Base-by-base conservation (phyloP, 2,888 invertebrate genomes). In the Conus canariensis region DNA sequence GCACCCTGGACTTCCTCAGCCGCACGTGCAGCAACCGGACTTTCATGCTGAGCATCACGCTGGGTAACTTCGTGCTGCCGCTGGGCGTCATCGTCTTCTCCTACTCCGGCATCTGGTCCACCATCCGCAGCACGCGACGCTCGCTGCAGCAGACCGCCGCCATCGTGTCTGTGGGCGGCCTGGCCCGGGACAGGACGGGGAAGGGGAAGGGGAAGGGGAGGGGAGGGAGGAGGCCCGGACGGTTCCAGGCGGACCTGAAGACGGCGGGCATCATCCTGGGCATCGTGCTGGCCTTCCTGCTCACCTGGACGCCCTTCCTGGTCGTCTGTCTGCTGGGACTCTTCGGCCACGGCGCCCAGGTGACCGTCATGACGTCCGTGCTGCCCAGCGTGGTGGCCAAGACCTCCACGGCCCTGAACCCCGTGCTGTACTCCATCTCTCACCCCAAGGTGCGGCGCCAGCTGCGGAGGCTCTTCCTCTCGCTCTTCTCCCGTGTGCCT, bases 251-350 rank as follows among this genome's bases (percentile, higher is more conserved):
- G 45, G 70, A 88, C 45, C 64, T 60, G 0, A 25, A n/a, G 14
- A 67, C 87, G 22, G 87, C 87, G 59, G 45, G 25, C 58, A 83
- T 67, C 25, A 85, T 86, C 56, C 25, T 80, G 10, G 56, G 45
- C 12, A 58, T 86, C 59, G 30, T 67, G 70, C 10, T n/a, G 22
- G n/a, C 98, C 92, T 98, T 98, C 97, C 97, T 98, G 94, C 94
- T 97, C 22, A 97, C 98, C 0, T 98, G 98, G 98, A 98, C 98
- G 0, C 98, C 98, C 0, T 98, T 98, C 95, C 97, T 98, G 0
- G 96, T 97, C 0, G 97, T 98, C 0, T 97, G 98, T 30, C 97
- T 98, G 77, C 95, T 98, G 70, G 98, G 98, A 0, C 97, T 98
- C 93, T 97, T 97, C 91, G 96, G 96, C 92, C 96, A 97, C 93